Evolutionary conservation across 2,888 invertebrate species (phyloP), one percentile per base, ranked within the genome.

Genomic region (Meteorus cinctellus): DNA sequence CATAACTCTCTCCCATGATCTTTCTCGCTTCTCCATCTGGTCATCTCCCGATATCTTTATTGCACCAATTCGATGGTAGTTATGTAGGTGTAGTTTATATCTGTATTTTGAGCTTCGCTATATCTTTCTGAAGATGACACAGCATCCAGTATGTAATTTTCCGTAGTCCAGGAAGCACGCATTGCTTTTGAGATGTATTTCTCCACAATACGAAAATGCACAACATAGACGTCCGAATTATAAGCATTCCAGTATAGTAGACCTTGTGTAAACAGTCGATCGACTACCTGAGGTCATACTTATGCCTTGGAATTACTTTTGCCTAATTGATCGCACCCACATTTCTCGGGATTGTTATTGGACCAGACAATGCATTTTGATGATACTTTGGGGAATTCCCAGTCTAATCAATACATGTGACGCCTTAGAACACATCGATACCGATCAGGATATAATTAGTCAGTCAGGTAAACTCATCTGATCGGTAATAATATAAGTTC

Each of bases 11-110:
- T 73, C 72, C 65, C 34, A 34, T 8, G 34, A 4, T 34, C 8
- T 34, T 4, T 34, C 34, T 34, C 8, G 34, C 34, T 8, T 2
- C 34, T 8, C 34, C 34, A 8, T 34, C 8, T 34, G 34, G 8
- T 8, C 34, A 34, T 34, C 34, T 8, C 4, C 8, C 34, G 8
- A 34, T 34, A 34, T 34, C 34, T 48, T 62, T 74, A 76, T 79
- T 41, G 41, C 12, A 41, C 41, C 34, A 51, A 70, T 77, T 67
- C 34, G 66, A 36, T 60, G 41, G 66, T 65, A 36, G 74, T 12
- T 41, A 41, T 41, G 41, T 6, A 12, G 2, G 8, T 6, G 12
- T 10, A 41, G 12, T 41, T 41, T 41, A 12, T 41, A 41, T 41
- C 41, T 8, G 2, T 41, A 41, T 12, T 8, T 41, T 41, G 0